A percentile compares a stretch with the other conserved stretches of the same genome.
phyloP scores from a whole-genome alignment of 2,797 vertebrate genomes.

The Sardinella longiceps region DNA sequence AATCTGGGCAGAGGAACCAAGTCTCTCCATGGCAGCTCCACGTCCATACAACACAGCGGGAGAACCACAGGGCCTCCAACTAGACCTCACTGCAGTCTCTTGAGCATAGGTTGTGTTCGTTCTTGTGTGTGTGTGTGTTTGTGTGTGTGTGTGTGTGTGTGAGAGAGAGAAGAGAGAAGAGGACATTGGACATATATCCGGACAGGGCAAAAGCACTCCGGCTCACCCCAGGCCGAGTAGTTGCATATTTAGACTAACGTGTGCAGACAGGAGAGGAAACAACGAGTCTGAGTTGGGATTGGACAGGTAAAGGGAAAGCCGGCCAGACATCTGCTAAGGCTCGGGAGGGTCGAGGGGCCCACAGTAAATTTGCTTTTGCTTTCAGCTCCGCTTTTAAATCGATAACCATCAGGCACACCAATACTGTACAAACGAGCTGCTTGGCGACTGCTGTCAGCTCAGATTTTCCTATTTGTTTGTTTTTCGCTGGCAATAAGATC shows the following conservation, averaged over 20 bases:
- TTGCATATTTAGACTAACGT: conserved; percentile 10
- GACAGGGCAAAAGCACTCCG: background rate
- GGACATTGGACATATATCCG: background rate
- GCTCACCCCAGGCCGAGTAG: background rate
- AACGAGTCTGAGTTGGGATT: background rate
- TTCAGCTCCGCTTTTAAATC: background rate
- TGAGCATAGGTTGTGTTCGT: background rate
- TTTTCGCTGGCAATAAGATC: background rate
- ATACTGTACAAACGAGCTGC: background rate
- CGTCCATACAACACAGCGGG: background rate
- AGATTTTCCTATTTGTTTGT: conserved; percentile 18
- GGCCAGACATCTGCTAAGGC: background rate
- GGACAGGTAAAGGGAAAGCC: background rate
- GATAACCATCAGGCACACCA: conserved; percentile 9
- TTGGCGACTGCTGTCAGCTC: background rate
- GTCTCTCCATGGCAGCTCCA: background rate
- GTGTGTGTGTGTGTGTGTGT: background rate
- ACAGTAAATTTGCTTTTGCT: background rate
- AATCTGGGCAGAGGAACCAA: background rate
- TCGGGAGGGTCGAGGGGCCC: background rate
- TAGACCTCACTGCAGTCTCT: background rate
- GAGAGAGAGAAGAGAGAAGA: background rate
- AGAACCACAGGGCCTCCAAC: background rate
- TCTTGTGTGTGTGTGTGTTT: background rate
- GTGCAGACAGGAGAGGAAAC: background rate